Conservation (phyloP, 2,113 vertebrate species). For the Uria aalge region DNA sequence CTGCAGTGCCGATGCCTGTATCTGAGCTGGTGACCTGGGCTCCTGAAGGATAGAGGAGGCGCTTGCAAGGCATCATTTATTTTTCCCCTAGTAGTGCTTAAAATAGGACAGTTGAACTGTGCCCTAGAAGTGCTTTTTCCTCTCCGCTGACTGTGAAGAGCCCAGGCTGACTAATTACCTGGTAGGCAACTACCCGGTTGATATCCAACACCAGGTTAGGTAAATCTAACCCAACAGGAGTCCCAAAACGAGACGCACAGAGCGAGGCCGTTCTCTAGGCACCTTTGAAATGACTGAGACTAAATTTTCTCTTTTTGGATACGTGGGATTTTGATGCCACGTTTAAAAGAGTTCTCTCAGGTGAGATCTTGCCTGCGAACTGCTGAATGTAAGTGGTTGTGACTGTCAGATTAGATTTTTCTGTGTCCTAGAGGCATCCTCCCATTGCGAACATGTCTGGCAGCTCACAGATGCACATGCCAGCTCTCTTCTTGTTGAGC, state of each 20-base stretch:
- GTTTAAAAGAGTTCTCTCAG: neutral
- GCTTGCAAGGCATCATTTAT: neutral
- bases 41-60: neutral
- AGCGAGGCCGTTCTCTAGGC: neutral
- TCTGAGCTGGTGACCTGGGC: neutral
- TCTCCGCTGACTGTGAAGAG: neutral
- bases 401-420: constrained; percentile 16
- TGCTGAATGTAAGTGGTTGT: neutral
- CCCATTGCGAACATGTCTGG: neutral
- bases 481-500: neutral
- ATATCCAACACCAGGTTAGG: neutral
- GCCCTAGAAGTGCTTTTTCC: neutral
- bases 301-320: neutral
- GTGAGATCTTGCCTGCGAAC: neutral
- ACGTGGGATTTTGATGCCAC: neutral
- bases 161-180: constrained; percentile 1
- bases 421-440: constrained; percentile 26
- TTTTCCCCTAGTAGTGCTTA: neutral
- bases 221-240: neutral
- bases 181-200: neutral
- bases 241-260: neutral
- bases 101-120: constrained; percentile 35
- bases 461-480: neutral
- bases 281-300: neutral
- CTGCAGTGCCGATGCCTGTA: neutral